Percentiles rank a stretch among this genome's conserved stretches.
Conservation (phyloP, 2,888 invertebrate species). For the Chouioia cunea region DNA sequence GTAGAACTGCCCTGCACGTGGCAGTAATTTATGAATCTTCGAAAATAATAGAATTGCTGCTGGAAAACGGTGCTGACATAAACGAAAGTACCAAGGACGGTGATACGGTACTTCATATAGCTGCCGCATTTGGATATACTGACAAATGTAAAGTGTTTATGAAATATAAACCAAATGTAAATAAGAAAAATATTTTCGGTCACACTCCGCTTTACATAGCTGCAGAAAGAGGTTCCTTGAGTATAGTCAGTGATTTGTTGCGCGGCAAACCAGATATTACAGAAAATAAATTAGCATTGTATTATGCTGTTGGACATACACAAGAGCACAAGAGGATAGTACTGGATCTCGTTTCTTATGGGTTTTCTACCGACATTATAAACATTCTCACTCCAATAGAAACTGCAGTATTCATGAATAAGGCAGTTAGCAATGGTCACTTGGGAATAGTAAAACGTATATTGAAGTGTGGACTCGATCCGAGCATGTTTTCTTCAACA, state of each 20-base stretch:
- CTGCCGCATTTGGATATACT: constrained; percentile 10
- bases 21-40: constrained; percentile 6
- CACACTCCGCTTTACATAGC: constrained; percentile 29
- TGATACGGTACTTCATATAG: constrained; percentile 30
- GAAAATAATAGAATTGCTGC: constrained; percentile 25
- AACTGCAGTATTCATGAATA: constrained; percentile 4
- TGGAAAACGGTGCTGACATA: constrained; percentile 18
- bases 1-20: constrained; percentile 23
- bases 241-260: constrained; percentile 10
- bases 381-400: not conserved
- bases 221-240: constrained; percentile 15
- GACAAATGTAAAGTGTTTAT: constrained; percentile 23
- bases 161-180: constrained; percentile 25
- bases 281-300: constrained; percentile 19
- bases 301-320: constrained; percentile 22
- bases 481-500: not conserved
- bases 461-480: not conserved
- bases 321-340: constrained; percentile 4
- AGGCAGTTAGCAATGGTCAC: constrained; percentile 26
- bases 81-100: constrained; percentile 2
- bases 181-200: constrained; percentile 16
- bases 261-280: constrained; percentile 1
- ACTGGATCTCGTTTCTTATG: constrained; percentile 20
- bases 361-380: constrained; percentile 17
- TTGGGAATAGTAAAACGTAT: constrained; percentile 16